Conservation (phyloP, 2,888 invertebrate species). For the Scaptomyza flava region DNA sequence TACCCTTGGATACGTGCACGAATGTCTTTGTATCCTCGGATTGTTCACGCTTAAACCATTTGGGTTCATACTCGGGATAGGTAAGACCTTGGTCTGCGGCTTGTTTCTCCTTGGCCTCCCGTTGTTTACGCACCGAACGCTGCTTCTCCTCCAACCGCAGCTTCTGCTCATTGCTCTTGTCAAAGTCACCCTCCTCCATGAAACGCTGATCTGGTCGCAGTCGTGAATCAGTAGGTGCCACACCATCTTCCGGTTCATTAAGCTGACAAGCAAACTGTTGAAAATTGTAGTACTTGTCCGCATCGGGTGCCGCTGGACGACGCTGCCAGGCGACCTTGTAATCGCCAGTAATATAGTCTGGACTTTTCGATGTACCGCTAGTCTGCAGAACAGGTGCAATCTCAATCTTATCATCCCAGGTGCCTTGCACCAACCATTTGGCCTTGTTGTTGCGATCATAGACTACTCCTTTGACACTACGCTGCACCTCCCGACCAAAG, state of each 20-base stretch:
- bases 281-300: slow-evolving; percentile 95
- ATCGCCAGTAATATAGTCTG: slow-evolving; percentile 96
- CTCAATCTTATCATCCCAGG: slow-evolving; percentile 98
- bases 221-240: slow-evolving; percentile 98
- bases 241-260: slow-evolving; percentile 96
- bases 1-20: slow-evolving; percentile 92
- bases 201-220: slow-evolving; percentile 97
- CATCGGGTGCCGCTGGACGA: slow-evolving; percentile 88
- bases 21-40: slow-evolving; percentile 88
- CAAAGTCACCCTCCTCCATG: slow-evolving; percentile 98
- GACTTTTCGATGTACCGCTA: slow-evolving; percentile 89
- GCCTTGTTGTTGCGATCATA: slow-evolving; percentile 90
- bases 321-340: slow-evolving; percentile 95
- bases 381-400: slow-evolving; percentile 94
- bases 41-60: slow-evolving; percentile 95
- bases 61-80: slow-evolving; percentile 90
- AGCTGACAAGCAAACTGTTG: slow-evolving; percentile 97
- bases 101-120: slow-evolving; percentile 92
- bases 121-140: slow-evolving; percentile 89
- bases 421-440: slow-evolving; percentile 91
- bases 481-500: slow-evolving; percentile 97
- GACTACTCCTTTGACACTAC: slow-evolving; percentile 93
- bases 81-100: slow-evolving; percentile 87
- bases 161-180: slow-evolving; percentile 95
- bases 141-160: slow-evolving; percentile 97